Percentiles rank a stretch among this genome's conserved stretches.
Conservation (phyloP, 53 echinoderm and acorn worm genomes). For the Zoroaster sp. region DNA sequence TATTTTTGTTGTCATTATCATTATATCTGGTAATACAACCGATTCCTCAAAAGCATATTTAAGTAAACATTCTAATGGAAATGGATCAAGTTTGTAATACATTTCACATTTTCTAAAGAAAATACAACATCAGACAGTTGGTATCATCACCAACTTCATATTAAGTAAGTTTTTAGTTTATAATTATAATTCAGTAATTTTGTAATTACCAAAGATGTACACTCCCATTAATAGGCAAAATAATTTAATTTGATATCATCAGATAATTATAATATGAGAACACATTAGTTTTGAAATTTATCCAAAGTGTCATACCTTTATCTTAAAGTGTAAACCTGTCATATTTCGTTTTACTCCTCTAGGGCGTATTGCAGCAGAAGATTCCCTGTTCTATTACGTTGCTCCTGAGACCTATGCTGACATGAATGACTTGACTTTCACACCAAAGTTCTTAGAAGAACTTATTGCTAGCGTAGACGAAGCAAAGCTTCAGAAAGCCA, state of each 20-base stretch:
- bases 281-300: background rate
- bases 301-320: background rate
- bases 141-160: too few species aligned
- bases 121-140: too few species aligned
- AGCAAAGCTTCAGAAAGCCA: background rate
- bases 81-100: background rate
- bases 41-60: too few species aligned
- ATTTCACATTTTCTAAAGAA: too few species aligned
- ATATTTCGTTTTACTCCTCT: background rate
- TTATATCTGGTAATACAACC: background rate
- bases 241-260: too few species aligned
- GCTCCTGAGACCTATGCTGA: conserved; percentile 10
- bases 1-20: background rate
- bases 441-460: conserved; percentile 70
- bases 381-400: background rate
- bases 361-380: background rate
- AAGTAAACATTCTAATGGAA: background rate
- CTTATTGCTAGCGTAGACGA: background rate
- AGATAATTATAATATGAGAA: too few species aligned
- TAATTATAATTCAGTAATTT: too few species aligned
- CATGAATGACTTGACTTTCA: conserved; percentile 57
- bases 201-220: too few species aligned
- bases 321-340: background rate
- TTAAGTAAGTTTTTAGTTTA: too few species aligned
- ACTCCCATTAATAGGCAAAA: too few species aligned